phyloP scores from a whole-genome alignment of 1,140 invertebrate species.

The Charaxes varanes region DNA sequence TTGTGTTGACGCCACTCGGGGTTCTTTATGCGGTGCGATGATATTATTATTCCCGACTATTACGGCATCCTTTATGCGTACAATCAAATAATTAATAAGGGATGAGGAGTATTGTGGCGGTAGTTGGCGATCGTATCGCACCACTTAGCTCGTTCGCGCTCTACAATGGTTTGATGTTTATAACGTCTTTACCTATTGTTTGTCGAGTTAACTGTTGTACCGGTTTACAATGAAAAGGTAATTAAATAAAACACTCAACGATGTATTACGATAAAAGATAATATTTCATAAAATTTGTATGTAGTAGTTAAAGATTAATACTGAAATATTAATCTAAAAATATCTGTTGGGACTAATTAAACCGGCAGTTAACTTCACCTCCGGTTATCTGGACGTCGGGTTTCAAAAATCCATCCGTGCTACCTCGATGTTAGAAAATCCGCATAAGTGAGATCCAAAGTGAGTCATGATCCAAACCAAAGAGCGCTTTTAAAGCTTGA shows the following conservation, averaged over 20 bases:
- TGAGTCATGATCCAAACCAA: no score
- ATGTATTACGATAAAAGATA: no score
- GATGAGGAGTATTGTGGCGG: slow-evolving; percentile 66
- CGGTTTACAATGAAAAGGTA: slow-evolving; percentile 3
- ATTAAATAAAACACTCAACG: neutral
- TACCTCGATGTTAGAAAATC: no score
- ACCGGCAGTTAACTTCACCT: no score
- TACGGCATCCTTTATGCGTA: slow-evolving; percentile 72
- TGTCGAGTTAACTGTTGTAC: slow-evolving; percentile 15
- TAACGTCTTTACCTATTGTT: slow-evolving; percentile 30
- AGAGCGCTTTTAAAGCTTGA: no score
- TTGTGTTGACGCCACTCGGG: slow-evolving; percentile 71
- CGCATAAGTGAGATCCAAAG: no score
- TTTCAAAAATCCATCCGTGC: no score
- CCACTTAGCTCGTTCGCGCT: slow-evolving; percentile 56
- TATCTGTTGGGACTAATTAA: no score
- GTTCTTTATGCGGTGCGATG: slow-evolving; percentile 68
- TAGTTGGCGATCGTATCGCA: slow-evolving; percentile 62
- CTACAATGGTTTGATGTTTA: slow-evolving; percentile 49
- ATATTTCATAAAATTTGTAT: no score
- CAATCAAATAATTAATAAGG: slow-evolving; percentile 75
- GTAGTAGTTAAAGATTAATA: no score
- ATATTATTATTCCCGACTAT: slow-evolving; percentile 74
- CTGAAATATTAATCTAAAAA: no score
- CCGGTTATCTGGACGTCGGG: no score